phyloP scores from a whole-genome alignment of 2,113 vertebrate genomes.

The Oreamnos americanus region DNA sequence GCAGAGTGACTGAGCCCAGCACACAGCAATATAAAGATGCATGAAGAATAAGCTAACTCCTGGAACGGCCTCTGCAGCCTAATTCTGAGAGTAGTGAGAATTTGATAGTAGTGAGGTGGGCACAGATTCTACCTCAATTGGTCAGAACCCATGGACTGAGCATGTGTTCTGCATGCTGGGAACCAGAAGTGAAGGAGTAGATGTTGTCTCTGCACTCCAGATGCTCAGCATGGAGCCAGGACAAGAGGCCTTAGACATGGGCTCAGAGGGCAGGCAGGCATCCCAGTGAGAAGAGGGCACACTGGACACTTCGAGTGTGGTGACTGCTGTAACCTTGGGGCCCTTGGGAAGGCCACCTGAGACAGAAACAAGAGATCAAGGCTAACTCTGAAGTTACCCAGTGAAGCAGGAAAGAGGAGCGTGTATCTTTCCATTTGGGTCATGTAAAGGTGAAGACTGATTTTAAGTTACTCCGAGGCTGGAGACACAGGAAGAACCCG shows the following conservation, averaged over 20 bases:
- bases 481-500: background rate
- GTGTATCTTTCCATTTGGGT: background rate
- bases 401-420: background rate
- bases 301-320: accelerated
- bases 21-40: background rate
- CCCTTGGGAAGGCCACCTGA: background rate
- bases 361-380: background rate
- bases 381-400: background rate
- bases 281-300: background rate
- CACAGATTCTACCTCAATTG: background rate
- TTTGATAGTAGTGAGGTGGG: background rate
- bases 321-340: too few relatives aligned
- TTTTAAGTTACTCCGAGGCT: background rate
- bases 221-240: background rate
- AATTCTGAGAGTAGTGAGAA: background rate
- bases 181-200: background rate
- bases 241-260: too few relatives aligned
- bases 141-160: background rate
- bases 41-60: background rate
- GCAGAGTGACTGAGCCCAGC: background rate
- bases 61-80: background rate
- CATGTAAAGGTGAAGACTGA: background rate
- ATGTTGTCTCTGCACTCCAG: background rate
- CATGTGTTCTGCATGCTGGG: accelerated
- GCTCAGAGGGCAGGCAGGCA: accelerated